Evolutionary conservation across 2,888 invertebrate genomes (phyloP), one percentile per base, ranked within the genome.

Genomic region (Tanytarsus gracilentus): DNA sequence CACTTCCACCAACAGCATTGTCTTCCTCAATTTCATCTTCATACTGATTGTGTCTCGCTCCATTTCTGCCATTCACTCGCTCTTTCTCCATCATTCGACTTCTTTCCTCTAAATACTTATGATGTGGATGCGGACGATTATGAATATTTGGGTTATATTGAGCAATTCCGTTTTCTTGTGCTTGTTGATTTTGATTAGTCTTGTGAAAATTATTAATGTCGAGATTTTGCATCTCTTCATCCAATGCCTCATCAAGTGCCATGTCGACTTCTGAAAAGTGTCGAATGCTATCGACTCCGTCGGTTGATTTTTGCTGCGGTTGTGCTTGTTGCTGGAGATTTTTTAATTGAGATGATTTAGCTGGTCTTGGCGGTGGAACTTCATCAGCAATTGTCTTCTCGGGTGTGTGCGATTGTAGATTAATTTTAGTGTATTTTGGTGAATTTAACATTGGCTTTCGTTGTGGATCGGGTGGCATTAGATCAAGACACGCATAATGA

Each of bases 321-420:
- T 39, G 56, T 25, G 23, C 4, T 16, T 18, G 23, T 27, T 16
- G 29, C 5, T 30, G 21, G 8, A 18, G 8, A 33, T 33, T 49
- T 25, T 25, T 60, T 7, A 60, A 27, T 23, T 60, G 49, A 9
- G 26, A 5, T 16, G 21, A 16, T 30, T 60, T 60, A n/a, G 60
- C 60, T 33, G 60, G 60, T 16, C 60, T n/a, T 36, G 60, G 60
- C n/a, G 60, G 60, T 25, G 60, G 60, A 29, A 36, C 50, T 4
- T 50, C 50, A 26, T 16, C 16, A 16, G 30, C 11, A 9, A 16
- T 23, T 9, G 61, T 61, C 25, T 64, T 64, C 52, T 64, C 64
- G 1, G 64, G 64, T 25, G 64, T 64, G 26, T 64, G 64, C 6
- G 64, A 64, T 49, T 64, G 62, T 25, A 64, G 58, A 48, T 61